These are phyloP conservation scores for Psophia crepitans DNA, from an alignment of 2,113 vertebrate species.

Conservation along the genomic window DNA sequence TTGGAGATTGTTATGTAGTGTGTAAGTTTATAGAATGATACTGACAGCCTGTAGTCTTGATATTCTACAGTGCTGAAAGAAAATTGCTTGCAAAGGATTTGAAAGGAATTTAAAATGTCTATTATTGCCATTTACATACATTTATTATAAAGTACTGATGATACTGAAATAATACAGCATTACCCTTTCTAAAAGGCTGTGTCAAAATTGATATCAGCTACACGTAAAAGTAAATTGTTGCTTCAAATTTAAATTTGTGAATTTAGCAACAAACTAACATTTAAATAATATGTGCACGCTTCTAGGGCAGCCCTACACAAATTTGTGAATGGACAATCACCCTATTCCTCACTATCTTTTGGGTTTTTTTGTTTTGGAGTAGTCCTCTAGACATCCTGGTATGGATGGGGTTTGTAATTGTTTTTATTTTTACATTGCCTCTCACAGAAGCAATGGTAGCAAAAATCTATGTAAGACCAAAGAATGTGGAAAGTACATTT, in stretches of 20 bases:
- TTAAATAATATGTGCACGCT: not conserved
- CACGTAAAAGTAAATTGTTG: not conserved
- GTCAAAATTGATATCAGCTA: not conserved
- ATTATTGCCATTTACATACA: not conserved
- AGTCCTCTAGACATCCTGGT: not conserved
- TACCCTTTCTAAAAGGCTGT: not conserved
- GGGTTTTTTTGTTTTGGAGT: not conserved
- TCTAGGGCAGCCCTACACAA: not conserved
- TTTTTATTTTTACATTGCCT: not conserved
- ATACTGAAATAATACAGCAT: not conserved
- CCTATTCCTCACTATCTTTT: not conserved
- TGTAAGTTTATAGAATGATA: not conserved
- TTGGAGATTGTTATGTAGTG: not conserved
- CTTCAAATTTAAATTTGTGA: not conserved
- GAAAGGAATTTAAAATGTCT: not conserved
- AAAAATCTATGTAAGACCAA: not conserved
- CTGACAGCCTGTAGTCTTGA: not conserved
- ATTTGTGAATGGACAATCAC: not conserved
- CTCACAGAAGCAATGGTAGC: not conserved
- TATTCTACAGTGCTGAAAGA: not conserved
- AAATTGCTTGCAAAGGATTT: constrained; percentile 5
- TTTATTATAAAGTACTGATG: not conserved
- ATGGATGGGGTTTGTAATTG: not conserved
- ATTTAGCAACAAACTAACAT: not conserved
- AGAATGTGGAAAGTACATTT: not conserved